phyloP scores from a whole-genome alignment of 1,140 invertebrate species.

The Ooceraea biroi region DNA sequence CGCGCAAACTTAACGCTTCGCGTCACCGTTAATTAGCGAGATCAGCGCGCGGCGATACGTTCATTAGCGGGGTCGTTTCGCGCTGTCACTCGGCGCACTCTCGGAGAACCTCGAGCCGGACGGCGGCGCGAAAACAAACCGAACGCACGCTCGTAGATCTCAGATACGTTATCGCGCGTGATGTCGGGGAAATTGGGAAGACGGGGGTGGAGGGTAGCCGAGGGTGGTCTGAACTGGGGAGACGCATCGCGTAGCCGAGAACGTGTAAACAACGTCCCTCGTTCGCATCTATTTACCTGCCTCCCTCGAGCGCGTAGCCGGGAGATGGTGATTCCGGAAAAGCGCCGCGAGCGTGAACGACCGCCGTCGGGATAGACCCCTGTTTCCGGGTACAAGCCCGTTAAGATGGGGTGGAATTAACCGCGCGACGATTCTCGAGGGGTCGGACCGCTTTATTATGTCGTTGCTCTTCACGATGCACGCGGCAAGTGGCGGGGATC shows the following conservation, averaged over 20 bases:
- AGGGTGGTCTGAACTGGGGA: constrained; percentile 25
- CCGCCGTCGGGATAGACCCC: not conserved
- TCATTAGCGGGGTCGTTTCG: constrained; percentile 37
- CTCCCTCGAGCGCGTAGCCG: not conserved
- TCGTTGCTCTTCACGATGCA: constrained; percentile 22
- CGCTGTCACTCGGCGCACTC: constrained; percentile 18
- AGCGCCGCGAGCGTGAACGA: constrained; percentile 16
- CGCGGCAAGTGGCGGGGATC: not conserved
- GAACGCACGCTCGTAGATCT: constrained; percentile 27
- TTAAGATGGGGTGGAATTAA: constrained; percentile 47
- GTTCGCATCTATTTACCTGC: constrained; percentile 28
- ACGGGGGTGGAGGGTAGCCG: not conserved
- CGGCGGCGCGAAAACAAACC: constrained; percentile 40
- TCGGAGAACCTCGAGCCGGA: not conserved
- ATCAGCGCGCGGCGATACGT: constrained; percentile 44
- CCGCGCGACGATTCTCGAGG: constrained; percentile 15
- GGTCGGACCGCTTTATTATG: constrained; percentile 42
- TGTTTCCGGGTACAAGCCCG: constrained; percentile 40
- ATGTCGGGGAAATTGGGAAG: constrained; percentile 42
- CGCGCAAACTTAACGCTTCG: constrained; percentile 29
- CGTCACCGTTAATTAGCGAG: constrained; percentile 55
- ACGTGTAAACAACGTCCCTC: constrained; percentile 51
- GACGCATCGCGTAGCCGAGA: constrained; percentile 14
- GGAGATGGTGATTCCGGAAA: constrained; percentile 39
- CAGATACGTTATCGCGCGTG: constrained; percentile 57